Base-by-base conservation (phyloP, 2,888 invertebrate species). In the Geophilus truncorum region DNA sequence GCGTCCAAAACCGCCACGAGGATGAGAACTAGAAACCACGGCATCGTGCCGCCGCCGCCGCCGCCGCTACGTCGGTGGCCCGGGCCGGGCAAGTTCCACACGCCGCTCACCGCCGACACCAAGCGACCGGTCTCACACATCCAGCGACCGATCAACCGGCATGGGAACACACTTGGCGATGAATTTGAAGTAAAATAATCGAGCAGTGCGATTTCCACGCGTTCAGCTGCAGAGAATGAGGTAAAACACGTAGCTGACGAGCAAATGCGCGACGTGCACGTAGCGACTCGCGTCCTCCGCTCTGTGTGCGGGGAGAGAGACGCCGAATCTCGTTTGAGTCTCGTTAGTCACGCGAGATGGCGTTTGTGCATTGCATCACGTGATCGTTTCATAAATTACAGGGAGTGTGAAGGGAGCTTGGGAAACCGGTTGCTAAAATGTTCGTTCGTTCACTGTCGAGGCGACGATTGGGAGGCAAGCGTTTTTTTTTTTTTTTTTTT, bases 1-100 rank as follows among this genome's bases (percentile, higher is more conserved):
- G 88, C 88, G 86, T 89, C 89, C 88, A 88, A 88, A 85, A 89
- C 88, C 84, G 87, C 87, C 84, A 89, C 87, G 86, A 89, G 86
- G 82, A 89, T 87, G 84, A 89, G 87, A 85, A 89, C 88, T 84
- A 89, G 86, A 85, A 89, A 88, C 88, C 89, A 89, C 83, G 89
- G 88, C 89, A 89, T 89, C 78, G 76, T 83, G 77, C 28, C 77
- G 23, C 62, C 79, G 79, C 32, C 25, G 18, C 34, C 32, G 15
- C 36, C 80, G 78, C 57, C 57, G 57, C 57, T 57, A 21, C 57
- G 57, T 57, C 57, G 57, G 57, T 57, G 57, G 57, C 57, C 57
- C 57, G 57, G 57, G 57, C 57, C 57, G 57, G 57, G 57, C 57
- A 57, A 57, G 57, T 57, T 57, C 57, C 57, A 57, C 57, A 57